These are phyloP conservation scores for Liasis olivaceus DNA, from an alignment of 2,797 vertebrate species.

Conservation along the genomic window DNA sequence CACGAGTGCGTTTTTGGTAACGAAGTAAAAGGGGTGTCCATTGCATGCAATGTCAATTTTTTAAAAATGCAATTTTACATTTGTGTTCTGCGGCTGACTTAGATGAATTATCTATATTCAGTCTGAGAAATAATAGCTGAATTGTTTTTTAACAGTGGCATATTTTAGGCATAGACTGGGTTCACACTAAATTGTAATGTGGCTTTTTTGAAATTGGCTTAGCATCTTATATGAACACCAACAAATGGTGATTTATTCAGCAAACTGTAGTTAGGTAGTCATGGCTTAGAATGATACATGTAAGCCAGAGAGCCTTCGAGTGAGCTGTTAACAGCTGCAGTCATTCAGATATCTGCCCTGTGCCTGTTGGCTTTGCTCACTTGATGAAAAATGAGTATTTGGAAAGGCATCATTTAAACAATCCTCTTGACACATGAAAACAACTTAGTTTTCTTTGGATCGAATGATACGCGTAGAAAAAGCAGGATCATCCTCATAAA, in stretches of 20 bases:
- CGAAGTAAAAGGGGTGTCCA: neutral
- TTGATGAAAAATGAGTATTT: neutral
- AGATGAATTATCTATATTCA: neutral
- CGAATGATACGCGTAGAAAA: slow-evolving; percentile 9
- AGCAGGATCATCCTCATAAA: neutral
- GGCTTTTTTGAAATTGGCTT: neutral
- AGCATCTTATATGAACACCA: neutral
- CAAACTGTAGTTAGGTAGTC: neutral
- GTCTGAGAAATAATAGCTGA: neutral
- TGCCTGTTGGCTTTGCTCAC: neutral
- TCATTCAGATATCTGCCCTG: neutral
- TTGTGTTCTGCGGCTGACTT: neutral
- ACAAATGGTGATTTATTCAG: neutral
- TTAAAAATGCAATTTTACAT: neutral
- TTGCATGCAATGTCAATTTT: neutral
- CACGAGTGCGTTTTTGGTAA: neutral
- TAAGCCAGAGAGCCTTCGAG: neutral
- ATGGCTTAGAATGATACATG: neutral
- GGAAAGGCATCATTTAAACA: neutral
- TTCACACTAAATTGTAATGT: neutral
- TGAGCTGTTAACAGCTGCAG: neutral
- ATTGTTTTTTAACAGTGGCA: neutral
- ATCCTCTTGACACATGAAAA: neutral
- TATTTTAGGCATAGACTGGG: neutral
- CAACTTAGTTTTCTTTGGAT: neutral